Conservation (phyloP, 2,797 vertebrate genomes). For the Chiloscyllium punctatum region DNA sequence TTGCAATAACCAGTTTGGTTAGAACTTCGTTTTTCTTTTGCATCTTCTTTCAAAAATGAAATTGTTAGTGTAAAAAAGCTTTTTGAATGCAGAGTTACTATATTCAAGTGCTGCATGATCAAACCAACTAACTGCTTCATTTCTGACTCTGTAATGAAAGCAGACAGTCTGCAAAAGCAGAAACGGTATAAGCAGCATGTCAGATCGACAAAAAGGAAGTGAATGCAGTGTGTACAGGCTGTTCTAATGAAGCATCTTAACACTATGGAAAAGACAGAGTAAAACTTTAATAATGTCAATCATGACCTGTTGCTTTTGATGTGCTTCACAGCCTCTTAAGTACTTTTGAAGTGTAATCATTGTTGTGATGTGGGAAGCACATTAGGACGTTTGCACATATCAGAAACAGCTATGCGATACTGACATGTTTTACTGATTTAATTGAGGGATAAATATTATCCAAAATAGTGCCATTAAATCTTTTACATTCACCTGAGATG, state of each 20-base stretch:
- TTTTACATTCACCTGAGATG: neutral
- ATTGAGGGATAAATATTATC: neutral
- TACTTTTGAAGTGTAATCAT: neutral
- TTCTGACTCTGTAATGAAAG: neutral
- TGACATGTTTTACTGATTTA: neutral
- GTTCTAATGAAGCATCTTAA: neutral
- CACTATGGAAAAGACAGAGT: neutral
- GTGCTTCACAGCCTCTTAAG: neutral
- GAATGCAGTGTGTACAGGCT: neutral
- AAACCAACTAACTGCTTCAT: neutral
- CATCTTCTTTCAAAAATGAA: neutral
- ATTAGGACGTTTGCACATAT: neutral
- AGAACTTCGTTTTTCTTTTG: neutral
- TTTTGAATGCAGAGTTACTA: neutral
- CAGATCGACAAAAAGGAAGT: neutral
- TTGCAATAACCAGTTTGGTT: neutral
- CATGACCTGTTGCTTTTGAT: neutral
- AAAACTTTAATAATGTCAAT: neutral
- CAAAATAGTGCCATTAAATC: neutral
- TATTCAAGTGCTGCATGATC: neutral
- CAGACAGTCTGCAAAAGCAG: neutral
- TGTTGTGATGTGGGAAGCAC: neutral
- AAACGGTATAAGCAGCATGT: neutral
- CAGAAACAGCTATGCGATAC: neutral
- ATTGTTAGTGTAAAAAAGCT: neutral